These are phyloP conservation scores for Chironomus striatipennis DNA, from an alignment of 1,140 invertebrate genomes.

Conservation along the genomic window DNA sequence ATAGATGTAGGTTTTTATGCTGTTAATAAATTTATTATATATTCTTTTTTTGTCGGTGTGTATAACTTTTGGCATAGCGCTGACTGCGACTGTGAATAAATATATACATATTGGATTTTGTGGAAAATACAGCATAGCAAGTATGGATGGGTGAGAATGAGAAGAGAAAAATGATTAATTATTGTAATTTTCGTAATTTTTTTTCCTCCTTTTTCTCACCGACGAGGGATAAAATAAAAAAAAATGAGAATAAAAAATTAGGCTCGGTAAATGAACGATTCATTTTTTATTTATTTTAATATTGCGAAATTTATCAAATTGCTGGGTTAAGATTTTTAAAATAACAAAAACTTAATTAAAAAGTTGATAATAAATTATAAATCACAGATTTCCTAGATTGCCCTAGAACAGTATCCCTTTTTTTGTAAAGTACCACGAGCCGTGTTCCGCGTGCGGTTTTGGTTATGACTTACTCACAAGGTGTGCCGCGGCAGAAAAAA, in stretches of 20 bases:
- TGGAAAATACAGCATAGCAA: not conserved
- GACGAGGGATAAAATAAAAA: not conserved
- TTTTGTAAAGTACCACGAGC: too few relatives aligned
- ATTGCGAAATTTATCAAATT: too few relatives aligned
- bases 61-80: not conserved
- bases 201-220: not conserved
- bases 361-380: too few relatives aligned
- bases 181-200: conserved; percentile 9
- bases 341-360: too few relatives aligned
- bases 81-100: too few relatives aligned
- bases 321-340: too few relatives aligned
- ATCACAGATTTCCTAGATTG: too few relatives aligned
- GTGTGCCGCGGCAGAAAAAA: too few relatives aligned
- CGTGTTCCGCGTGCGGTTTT: too few relatives aligned
- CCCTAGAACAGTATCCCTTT: too few relatives aligned
- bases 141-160: not conserved
- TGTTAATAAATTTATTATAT: conserved; percentile 23
- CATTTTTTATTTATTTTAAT: not conserved
- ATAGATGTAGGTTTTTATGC: not conserved
- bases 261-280: conserved; percentile 5
- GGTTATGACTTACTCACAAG: too few relatives aligned
- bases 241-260: not conserved
- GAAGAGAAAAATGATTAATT: not conserved
- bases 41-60: conserved; percentile 7
- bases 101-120: not conserved